These are phyloP conservation scores for Laupala kohalensis DNA, from an alignment of 1,140 invertebrate species.

Conservation along the genomic window DNA sequence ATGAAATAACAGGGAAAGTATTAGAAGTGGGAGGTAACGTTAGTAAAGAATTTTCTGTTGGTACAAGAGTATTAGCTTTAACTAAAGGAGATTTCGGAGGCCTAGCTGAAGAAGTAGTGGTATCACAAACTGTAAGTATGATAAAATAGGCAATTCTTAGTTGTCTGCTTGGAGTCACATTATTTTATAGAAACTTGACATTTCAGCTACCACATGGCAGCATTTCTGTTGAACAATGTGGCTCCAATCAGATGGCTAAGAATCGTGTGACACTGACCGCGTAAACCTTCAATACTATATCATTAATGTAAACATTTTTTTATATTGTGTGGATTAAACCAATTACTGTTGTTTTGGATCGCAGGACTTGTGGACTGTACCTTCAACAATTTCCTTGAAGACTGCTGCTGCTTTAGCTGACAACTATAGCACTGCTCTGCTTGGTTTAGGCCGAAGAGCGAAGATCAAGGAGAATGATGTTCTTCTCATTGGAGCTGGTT, in stretches of 20 bases:
- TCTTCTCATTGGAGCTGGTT: slow-evolving; percentile 41
- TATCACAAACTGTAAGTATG: slow-evolving; percentile 30
- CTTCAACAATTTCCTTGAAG: slow-evolving; percentile 30
- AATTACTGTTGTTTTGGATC: too few species aligned
- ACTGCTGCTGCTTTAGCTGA: slow-evolving; percentile 37
- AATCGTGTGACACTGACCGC: too few species aligned
- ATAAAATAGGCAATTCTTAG: too few species aligned
- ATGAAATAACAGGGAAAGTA: slow-evolving; percentile 38
- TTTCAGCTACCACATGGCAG: background rate
- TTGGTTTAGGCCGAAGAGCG: slow-evolving; percentile 39
- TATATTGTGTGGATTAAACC: too few species aligned
- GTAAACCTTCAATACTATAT: too few species aligned
- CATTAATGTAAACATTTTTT: too few species aligned
- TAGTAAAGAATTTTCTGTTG: slow-evolving; percentile 25
- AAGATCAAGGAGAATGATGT: slow-evolving; percentile 36
- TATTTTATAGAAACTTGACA: slow-evolving; percentile 3
- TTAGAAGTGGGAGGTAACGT: slow-evolving; percentile 28
- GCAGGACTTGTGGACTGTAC: slow-evolving; percentile 43
- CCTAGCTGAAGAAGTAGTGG: slow-evolving; percentile 38
- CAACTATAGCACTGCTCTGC: slow-evolving; percentile 41
- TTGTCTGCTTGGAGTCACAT: slow-evolving; percentile 7
- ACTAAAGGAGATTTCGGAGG: slow-evolving; percentile 36
- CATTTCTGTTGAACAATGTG: background rate
- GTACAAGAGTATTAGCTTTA: slow-evolving; percentile 37
- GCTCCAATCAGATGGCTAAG: too few species aligned